These are phyloP conservation scores for Lampris incognitus DNA, from an alignment of 2,113 vertebrate genomes.

Conservation along the genomic window DNA sequence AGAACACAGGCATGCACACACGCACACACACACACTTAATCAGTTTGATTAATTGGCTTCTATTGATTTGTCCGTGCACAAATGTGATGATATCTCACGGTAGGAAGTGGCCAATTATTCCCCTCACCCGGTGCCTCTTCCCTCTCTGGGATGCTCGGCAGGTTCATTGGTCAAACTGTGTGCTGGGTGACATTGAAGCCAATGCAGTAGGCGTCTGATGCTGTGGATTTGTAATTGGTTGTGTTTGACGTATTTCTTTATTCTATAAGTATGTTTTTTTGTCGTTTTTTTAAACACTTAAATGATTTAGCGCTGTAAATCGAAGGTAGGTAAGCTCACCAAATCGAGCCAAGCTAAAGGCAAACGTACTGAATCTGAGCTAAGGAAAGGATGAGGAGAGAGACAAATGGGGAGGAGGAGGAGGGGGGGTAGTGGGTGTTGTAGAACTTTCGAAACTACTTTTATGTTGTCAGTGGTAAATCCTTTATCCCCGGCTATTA, in stretches of 20 bases:
- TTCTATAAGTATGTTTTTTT: constrained; percentile 2
- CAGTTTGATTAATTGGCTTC: constrained; percentile 53
- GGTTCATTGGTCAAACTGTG: constrained; percentile 33
- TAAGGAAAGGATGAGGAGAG: too few relatives aligned
- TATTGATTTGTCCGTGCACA: constrained; percentile 51
- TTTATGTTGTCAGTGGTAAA: background rate
- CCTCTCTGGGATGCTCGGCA: constrained; percentile 15
- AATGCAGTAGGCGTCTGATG: background rate
- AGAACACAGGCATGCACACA: constrained; percentile 1
- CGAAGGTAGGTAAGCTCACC: too few relatives aligned
- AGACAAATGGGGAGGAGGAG: background rate
- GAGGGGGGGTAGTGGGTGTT: background rate
- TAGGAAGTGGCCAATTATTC: constrained; percentile 46
- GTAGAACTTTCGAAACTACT: background rate
- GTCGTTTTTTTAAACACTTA: background rate
- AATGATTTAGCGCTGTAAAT: too few relatives aligned
- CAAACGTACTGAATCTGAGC: background rate
- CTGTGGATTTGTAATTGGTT: constrained; percentile 29
- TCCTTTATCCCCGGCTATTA: constrained; percentile 28
- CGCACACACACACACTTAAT: constrained; percentile 4
- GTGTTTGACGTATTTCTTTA: background rate
- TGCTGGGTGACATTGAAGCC: constrained; percentile 28
- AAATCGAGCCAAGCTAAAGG: background rate
- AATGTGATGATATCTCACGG: constrained; percentile 49
- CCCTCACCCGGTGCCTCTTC: background rate